These are phyloP conservation scores for Drosophila anomalata DNA, from an alignment of 2,888 invertebrate genomes.

Conservation along the genomic window DNA sequence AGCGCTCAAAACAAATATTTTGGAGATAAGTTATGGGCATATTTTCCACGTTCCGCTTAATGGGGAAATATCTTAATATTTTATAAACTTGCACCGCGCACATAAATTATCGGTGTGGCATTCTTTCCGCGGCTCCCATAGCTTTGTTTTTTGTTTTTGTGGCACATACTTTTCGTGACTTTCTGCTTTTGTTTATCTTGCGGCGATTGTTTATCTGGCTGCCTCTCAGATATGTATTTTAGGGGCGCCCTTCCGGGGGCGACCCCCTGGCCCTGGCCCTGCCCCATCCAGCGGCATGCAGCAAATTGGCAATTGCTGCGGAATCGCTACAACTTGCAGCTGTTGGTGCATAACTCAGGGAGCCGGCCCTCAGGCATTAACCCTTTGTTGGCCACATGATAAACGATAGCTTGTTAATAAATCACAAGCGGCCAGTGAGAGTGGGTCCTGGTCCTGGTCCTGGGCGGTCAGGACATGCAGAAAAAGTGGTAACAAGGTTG, in stretches of 20 bases:
- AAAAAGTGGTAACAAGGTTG: conserved; percentile 35
- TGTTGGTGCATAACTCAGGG: conserved; percentile 40
- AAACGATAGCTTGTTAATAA: conserved; percentile 76
- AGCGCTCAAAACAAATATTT: conserved; percentile 43
- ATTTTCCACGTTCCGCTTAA: conserved; percentile 51
- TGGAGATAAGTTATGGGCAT: conserved; percentile 61
- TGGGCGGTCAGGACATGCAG: conserved; percentile 15
- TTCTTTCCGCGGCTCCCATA: conserved; percentile 28
- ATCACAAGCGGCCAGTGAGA: conserved; percentile 58
- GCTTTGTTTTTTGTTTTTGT: conserved; percentile 38
- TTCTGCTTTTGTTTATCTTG: conserved; percentile 57
- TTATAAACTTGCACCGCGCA: conserved; percentile 59
- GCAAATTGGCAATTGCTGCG: conserved; percentile 45
- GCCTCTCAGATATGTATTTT: conserved; percentile 29
- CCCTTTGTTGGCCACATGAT: conserved; percentile 73
- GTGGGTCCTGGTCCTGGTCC: conserved; percentile 14
- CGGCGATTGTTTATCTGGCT: conserved; percentile 61
- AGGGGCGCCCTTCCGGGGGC: conserved; percentile 4
- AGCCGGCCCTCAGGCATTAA: conserved; percentile 49
- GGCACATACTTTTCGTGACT: conserved; percentile 45
- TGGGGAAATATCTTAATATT: conserved; percentile 67
- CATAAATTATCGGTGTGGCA: conserved; percentile 40
- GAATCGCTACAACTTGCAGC: conserved; percentile 24
- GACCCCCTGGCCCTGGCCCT: background rate
- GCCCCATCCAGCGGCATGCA: conserved; percentile 6